Conservation (phyloP, 2,113 vertebrate genomes). For the Nesospiza acunhae region DNA sequence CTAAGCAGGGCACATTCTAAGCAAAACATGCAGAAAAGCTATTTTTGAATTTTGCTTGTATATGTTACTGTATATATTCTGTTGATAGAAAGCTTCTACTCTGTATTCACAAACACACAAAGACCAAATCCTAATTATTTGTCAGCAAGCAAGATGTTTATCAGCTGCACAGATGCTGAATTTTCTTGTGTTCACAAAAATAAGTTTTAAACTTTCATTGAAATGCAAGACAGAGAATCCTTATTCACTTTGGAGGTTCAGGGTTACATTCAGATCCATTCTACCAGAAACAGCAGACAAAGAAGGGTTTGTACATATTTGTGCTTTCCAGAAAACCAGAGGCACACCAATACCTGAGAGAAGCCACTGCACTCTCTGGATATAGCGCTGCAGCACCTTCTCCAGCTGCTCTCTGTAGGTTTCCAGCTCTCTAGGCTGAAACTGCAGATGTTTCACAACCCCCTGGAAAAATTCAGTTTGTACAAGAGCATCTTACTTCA, state of each 20-base stretch:
- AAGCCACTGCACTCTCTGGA: constrained; percentile 81
- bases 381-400: constrained; percentile 64
- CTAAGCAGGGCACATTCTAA: background rate
- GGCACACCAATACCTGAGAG: constrained; percentile 73
- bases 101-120: background rate
- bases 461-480: constrained; percentile 72
- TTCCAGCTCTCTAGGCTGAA: constrained; percentile 75
- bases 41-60: background rate
- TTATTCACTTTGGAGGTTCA: background rate
- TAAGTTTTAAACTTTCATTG: background rate
- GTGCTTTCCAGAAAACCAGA: background rate
- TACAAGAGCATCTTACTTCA: background rate
- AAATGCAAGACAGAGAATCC: background rate
- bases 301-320: background rate
- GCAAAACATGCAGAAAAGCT: background rate
- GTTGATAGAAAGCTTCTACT: background rate
- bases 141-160: background rate
- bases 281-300: background rate
- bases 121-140: background rate
- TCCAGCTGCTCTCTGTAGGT: constrained; percentile 64
- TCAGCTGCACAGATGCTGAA: background rate
- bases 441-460: constrained; percentile 74
- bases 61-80: background rate
- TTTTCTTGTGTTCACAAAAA: background rate
- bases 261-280: background rate